These are phyloP conservation scores for Patiria miniata DNA, from an alignment of 35 echinoderm and acorn worm species.

Conservation along the genomic window DNA sequence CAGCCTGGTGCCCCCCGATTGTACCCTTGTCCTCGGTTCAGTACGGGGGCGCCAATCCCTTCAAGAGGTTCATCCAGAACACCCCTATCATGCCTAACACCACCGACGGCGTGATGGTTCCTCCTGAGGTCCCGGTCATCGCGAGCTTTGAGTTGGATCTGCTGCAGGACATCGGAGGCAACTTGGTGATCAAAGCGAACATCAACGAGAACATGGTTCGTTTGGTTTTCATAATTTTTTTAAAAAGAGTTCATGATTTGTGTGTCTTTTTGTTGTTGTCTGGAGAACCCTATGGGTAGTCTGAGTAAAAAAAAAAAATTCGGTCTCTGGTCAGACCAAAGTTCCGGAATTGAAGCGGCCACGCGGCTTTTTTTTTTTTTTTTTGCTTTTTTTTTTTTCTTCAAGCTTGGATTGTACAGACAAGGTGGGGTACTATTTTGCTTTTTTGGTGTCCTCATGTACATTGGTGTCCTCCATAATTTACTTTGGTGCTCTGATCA, in stretches of 20 bases:
- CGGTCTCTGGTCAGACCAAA: no score
- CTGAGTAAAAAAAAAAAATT: no score
- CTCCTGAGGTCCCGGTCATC: conserved; percentile 13
- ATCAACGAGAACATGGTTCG: background rate
- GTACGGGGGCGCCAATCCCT: background rate
- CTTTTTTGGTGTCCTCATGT: no score
- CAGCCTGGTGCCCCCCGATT: background rate
- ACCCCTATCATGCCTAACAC: conserved; percentile 36
- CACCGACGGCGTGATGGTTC: background rate
- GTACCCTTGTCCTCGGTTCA: background rate
- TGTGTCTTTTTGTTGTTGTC: background rate
- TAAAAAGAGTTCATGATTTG: background rate
- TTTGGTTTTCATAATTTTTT: background rate
- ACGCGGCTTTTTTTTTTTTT: no score
- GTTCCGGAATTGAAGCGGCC: no score
- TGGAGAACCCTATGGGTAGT: no score
- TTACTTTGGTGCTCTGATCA: no score
- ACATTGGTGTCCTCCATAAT: no score
- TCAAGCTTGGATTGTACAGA: no score
- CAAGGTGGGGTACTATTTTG: no score
- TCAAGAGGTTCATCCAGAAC: conserved; percentile 38
- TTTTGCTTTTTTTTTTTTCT: no score
- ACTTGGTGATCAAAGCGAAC: conserved; percentile 8
- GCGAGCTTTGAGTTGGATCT: conserved; percentile 51
- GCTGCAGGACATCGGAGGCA: conserved; percentile 44